Base-by-base conservation (phyloP, 2,113 vertebrate species). In the Planiliza haematocheilus region DNA sequence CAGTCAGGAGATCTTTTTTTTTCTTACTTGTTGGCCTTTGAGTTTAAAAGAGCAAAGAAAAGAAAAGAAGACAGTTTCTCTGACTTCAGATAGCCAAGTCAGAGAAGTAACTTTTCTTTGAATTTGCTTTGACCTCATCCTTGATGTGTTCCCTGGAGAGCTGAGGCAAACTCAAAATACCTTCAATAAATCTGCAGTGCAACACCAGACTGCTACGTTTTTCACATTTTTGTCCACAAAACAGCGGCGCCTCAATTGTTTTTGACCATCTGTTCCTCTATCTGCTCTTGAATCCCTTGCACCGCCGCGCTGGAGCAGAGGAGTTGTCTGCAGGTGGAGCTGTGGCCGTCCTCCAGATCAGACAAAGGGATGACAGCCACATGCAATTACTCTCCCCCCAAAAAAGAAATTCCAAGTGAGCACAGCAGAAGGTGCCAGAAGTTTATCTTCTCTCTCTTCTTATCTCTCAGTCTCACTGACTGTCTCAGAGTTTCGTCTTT, bases 361-460 rank as follows among this genome's bases (percentile, higher is more conserved):
- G 75, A 88, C 83, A 82, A 67, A 73, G 53, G 59, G 70, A 67
- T 53, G 65, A 52, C 73, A 82, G 83, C 77, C 18, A 7, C 82
- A 74, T 84, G 86, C 86, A 86, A 90, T 85, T 81, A 85, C 79
- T 83, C 67, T 63, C 79, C 58, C 52, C 60, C 80, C 65, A 63
- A 37, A 81, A 67, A 49, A n/a, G n/a, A n/a, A n/a, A n/a, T n/a
- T n/a, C 37, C 64, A 30, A 77, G 69, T 59, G 68, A 79, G 51
- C 55, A 50, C 52, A 64, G 57, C 57, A 70, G 58, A 34, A 9
- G 67, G 64, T 81, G 79, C 72, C 74, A 83, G 70, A 38, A 49
- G 41, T 49, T 48, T 57, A 36, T 30, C 17, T 57, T 46, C 56
- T 38, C 0, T 67, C 42, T 43, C 18, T 51, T 30, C 24, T 30